Base-by-base conservation (phyloP, 2,797 vertebrate species). In the Semaprochilodus insignis region DNA sequence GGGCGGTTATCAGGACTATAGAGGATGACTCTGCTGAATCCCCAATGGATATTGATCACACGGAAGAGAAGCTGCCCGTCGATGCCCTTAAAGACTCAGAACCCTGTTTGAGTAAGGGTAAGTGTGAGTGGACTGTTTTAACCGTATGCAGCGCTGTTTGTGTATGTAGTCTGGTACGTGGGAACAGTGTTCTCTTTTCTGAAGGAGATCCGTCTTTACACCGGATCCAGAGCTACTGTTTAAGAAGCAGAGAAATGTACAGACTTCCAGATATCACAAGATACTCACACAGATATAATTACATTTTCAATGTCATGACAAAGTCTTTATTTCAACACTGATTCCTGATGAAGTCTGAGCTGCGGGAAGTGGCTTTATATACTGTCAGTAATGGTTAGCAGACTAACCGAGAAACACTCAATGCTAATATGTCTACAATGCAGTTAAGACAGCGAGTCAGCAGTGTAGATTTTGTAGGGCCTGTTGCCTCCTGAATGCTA, bases 21-120 rank as follows among this genome's bases (percentile, higher is more conserved):
- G 78, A 70, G 55, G 74, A 79, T 4, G 15, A 74, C 36, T 67
- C 19, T 11, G 57, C 16, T 74, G 86, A 55, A 74, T 34, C 17
- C 36, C 4, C 74, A 4, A 17, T 16, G 59, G 83, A 88, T 54
- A 72, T 84, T 10, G 81, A 86, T 19, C 40, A 81, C 8, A 3
- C 6, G 5, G 84, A 87, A 54, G 82, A 86, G 14, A 78, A 5
- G 55, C 77, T 84, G 76, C n/a, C 63, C 31, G 57, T 31, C 14
- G 54, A 52, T 55, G 6, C 10, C 62, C 19, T 40, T 6, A 70
- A 73, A 17, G 31, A 77, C 74, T 19, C 60, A 57, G 73, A 72
- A 54, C 3, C 17, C 62, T 73, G 44, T 23, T 13, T 54, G n/a
- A 80, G 23, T 44, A 7, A 15, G 2, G 76, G 81, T 83, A 48